These are phyloP conservation scores for Didymodactylos carnosus DNA, from an alignment of 2,888 invertebrate species.

Conservation along the genomic window DNA sequence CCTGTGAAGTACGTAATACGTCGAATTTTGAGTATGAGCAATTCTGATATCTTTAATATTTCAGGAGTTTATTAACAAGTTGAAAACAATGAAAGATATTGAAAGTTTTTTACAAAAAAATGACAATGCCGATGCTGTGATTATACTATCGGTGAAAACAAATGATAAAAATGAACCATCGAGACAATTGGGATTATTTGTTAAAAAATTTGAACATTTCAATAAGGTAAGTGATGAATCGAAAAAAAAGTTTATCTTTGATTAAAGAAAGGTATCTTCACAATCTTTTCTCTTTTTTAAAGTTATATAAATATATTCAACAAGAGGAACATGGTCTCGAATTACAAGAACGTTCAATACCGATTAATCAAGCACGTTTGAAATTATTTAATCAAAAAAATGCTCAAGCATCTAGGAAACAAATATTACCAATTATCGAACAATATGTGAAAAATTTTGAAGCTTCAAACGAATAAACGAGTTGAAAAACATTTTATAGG, in stretches of 20 bases:
- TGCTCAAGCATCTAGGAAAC: conserved; percentile 25
- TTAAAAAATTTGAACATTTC: neutral
- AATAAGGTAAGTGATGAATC: too few species aligned
- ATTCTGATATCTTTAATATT: neutral
- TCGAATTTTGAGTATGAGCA: conserved; percentile 41
- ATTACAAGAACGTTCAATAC: conserved; percentile 20
- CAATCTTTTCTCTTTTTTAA: too few species aligned
- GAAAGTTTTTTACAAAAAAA: neutral
- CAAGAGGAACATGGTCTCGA: conserved; percentile 16
- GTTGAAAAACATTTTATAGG: too few species aligned
- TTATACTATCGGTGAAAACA: neutral
- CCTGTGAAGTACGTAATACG: neutral
- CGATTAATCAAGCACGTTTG: conserved; percentile 17
- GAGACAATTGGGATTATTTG: neutral
- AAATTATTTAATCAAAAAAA: conserved; percentile 25
- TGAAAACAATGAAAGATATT: neutral
- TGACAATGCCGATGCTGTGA: neutral
- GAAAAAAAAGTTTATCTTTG: neutral
- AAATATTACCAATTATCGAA: conserved; percentile 26
- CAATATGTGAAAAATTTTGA: conserved; percentile 15
- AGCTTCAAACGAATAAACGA: too few species aligned
- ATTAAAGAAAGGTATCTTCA: neutral
- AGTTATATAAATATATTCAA: neutral
- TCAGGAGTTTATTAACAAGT: neutral
- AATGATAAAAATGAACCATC: neutral